A percentile compares a stretch with the other conserved stretches of the same genome.
Conservation (phyloP, 2,113 vertebrate species). For the Eira barbara region DNA sequence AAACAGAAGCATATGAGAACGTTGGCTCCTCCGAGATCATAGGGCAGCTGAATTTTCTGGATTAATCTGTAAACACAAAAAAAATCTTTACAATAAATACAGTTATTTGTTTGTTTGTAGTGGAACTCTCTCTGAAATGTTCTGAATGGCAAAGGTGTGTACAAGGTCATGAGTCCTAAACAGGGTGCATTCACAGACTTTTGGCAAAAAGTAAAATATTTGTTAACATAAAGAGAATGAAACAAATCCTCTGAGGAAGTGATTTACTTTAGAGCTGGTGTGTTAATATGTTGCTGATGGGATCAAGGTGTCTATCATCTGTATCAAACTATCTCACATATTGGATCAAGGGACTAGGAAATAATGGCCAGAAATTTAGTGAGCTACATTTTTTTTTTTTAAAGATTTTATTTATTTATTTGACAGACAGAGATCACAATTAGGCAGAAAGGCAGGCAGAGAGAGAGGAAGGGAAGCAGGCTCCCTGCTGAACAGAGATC, state of each 20-base stretch:
- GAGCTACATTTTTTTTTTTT: neutral
- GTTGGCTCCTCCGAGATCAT: neutral
- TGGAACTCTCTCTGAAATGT: neutral
- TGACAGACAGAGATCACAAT: too few species aligned
- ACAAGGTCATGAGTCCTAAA: neutral
- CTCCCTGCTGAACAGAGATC: too few species aligned
- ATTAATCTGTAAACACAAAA: slow-evolving; percentile 1
- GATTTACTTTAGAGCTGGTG: neutral
- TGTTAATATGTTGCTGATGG: neutral
- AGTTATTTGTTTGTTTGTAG: neutral
- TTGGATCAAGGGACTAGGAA: neutral
- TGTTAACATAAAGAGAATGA: neutral
- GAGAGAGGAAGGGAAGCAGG: too few species aligned
- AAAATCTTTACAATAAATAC: neutral
- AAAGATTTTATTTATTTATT: too few species aligned
- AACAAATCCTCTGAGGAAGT: neutral
- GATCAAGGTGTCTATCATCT: neutral
- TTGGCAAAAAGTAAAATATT: neutral
- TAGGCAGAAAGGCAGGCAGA: too few species aligned
- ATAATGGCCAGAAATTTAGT: neutral
- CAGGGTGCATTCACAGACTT: neutral
- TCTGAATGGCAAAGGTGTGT: neutral
- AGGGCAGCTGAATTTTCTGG: neutral
- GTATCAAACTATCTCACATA: neutral
- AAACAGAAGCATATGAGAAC: neutral